These are phyloP conservation scores for Rhinogobio ventralis DNA, from an alignment of 2,797 vertebrate genomes.

Conservation along the genomic window DNA sequence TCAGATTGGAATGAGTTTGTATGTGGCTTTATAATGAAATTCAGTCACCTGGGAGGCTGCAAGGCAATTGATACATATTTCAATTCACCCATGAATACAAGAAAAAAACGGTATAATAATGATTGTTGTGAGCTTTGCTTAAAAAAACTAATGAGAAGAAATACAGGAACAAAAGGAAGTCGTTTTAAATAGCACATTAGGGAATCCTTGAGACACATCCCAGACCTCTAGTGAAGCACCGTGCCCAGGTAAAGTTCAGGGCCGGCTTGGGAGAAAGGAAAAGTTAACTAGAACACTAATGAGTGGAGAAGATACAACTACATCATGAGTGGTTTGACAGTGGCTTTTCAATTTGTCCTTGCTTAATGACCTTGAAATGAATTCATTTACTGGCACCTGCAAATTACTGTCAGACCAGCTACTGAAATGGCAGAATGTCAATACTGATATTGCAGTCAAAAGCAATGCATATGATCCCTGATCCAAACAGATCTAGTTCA, in stretches of 20 bases:
- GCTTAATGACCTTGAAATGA: background rate
- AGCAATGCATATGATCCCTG: background rate
- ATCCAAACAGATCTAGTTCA: background rate
- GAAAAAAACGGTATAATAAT: background rate
- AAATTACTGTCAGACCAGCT: slow-evolving; percentile 30
- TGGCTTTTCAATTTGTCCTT: background rate
- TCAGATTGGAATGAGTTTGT: slow-evolving; percentile 8
- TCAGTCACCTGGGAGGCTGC: background rate
- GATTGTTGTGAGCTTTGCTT: background rate
- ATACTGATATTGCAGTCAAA: slow-evolving; percentile 27
- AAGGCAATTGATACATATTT: background rate
- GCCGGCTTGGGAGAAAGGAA: background rate
- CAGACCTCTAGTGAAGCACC: background rate
- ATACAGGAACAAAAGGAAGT: background rate
- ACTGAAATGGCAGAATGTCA: slow-evolving; percentile 26
- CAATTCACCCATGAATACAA: slow-evolving; percentile 10
- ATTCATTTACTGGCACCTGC: slow-evolving; percentile 10
- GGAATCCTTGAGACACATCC: slow-evolving; percentile 3
- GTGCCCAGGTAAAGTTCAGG: background rate
- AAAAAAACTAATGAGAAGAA: slow-evolving; percentile 9
- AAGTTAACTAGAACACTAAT: slow-evolving; percentile 25
- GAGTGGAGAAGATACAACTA: slow-evolving; percentile 2
- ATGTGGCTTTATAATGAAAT: slow-evolving; percentile 8
- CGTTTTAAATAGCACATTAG: background rate
- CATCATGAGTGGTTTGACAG: slow-evolving; percentile 19